Evolutionary conservation across 2,113 vertebrate species (phyloP), one percentile per base, ranked within the genome.

Genomic region (Tachycineta bicolor): DNA sequence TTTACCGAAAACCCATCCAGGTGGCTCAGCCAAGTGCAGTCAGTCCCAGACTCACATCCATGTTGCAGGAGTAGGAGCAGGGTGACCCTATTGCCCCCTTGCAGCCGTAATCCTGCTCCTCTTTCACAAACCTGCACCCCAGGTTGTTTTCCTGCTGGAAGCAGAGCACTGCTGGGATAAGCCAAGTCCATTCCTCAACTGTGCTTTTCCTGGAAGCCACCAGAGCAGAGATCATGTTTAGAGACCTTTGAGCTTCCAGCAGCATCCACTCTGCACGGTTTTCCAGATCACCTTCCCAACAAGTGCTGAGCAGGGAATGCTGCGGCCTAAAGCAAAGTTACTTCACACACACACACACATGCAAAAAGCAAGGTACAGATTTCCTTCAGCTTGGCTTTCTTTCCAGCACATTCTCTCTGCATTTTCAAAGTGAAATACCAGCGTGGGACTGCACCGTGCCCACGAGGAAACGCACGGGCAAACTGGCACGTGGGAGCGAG

Each of bases 381-480:
- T 76, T 87, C 67, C 81, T 68, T 34, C 50, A 59, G 25, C n/a
- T 63, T 64, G 64, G 53, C 34, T 89, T 95, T 29, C 59, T 63
- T 41, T 87, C 84, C 73, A 85, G 68, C 71, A 44, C 56, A 11
- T 91, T 82, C 67, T 63, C 78, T 83, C 79, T 55, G 63, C 43
- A 28, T 63, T 39, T 34, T 33, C 14, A 46, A 81, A 63, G 63
- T 6, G 12, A 89, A 80, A 41, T 67, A 47, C 46, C 37, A 9
- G 71, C 2, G 24, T n/a, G 64, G 47, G 71, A 56, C 50, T 74
- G n/a, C 33, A 52, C 53, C 1, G 0, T 63, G 52, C 67, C 86
- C 86, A 56, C 70, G 25, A 50, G 77, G 88, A 93, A 94, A 65
- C 85, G 76, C 52, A 19, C 12, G 69, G 80, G 26, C 2, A 5